Base-by-base conservation (phyloP, 1,140 invertebrate genomes). In the Tribolium madens region DNA sequence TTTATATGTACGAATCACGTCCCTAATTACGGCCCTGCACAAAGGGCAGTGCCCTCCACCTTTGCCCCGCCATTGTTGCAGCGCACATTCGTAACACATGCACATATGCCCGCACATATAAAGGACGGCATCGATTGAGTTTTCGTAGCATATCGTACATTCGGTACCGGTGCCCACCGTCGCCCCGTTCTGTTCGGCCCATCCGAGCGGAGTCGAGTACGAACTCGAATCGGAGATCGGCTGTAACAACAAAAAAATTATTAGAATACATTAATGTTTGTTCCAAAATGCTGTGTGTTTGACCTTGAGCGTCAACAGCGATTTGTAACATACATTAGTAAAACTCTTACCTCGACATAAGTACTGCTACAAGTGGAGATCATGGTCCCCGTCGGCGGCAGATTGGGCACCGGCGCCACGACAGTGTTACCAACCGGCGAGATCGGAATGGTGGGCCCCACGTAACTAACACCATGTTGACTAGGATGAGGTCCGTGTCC, bases 61-160 rank as follows among this genome's bases (percentile, higher is more conserved):
- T 81, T 94, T 95, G 13, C 94, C 93, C 46, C 93, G 89, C 94
- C 96, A 97, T 83, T 98, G 95, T 80, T 97, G 93, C 10, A 95
- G 90, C 1, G 97, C 97, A 87, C 97, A 98, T n/a, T 95, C 89
- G 83, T 96, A 98, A 85, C 97, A 99, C 96, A 98, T 97, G 84
- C 97, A 99, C 95, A 99, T 97, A 88, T 99, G 97, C 42, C 97
- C 97, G 86, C 97, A 99, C 88, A 94, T 96, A 84, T 99, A 98
- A 13, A 99, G 88, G 14, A 98, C 97, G 81, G 94, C 94, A 86
- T 99, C 95, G 53, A 98, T 96, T 68, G 91, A 90, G 80, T 95
- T 91, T 85, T 98, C 97, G 84, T 96, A 98, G 86, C 97, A 99
- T 53, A 98, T 96, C 0, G 94, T 96, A 87, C 97, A 99, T 84